These are phyloP conservation scores for Ceyx margarethae DNA, from an alignment of 2,113 vertebrate genomes.

Conservation along the genomic window DNA sequence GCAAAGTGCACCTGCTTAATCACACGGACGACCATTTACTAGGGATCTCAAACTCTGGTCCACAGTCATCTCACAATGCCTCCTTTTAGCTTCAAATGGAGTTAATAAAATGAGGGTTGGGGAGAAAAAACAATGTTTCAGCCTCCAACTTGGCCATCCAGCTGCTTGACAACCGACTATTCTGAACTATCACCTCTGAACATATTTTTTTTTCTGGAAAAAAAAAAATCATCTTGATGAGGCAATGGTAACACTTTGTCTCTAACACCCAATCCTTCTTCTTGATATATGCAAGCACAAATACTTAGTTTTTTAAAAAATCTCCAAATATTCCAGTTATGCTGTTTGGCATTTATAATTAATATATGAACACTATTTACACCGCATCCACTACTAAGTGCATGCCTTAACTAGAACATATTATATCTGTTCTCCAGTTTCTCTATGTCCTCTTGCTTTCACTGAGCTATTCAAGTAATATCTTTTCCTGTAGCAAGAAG, in stretches of 20 bases:
- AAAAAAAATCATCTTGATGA: neutral
- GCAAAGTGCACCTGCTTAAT: neutral
- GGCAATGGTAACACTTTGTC: neutral
- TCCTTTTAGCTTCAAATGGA: neutral
- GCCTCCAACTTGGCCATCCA: neutral
- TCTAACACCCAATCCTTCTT: neutral
- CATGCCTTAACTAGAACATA: neutral
- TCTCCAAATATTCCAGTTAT: neutral
- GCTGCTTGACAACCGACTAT: neutral
- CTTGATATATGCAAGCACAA: neutral
- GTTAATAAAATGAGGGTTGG: neutral
- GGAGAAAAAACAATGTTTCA: neutral
- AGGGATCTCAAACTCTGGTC: neutral
- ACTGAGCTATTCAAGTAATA: neutral
- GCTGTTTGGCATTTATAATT: neutral
- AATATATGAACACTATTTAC: neutral
- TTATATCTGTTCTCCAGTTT: neutral
- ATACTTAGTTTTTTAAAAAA: neutral
- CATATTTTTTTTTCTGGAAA: too few species aligned
- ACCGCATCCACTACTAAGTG: neutral
- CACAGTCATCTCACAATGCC: neutral
- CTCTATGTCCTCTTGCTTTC: neutral
- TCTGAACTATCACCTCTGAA: neutral
- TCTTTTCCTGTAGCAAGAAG: neutral
- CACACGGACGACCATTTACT: neutral